A percentile compares a stretch with the other conserved stretches of the same genome.
Evolutionary conservation across 2,888 invertebrate genomes (phyloP).

Genomic region (Heterodera filipjevi): DNA sequence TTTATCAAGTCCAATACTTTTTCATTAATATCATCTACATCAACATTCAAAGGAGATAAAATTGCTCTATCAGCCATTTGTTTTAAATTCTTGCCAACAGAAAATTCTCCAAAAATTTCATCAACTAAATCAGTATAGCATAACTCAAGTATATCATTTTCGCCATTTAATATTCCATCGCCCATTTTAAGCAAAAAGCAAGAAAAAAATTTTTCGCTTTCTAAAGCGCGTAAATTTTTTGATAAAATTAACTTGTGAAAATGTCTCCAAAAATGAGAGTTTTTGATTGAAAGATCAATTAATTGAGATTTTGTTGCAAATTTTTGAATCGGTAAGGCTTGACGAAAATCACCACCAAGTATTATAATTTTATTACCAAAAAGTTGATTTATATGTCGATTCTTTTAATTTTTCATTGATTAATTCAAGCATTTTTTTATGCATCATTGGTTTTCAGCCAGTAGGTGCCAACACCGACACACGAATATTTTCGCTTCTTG

Average conservation of each 20-base stretch:
- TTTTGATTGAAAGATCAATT: constrained; percentile 26
- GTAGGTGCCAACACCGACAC: constrained; percentile 67
- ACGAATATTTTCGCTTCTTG: constrained; percentile 61
- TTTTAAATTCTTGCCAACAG: neutral
- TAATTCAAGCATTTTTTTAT: constrained; percentile 29
- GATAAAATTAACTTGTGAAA: constrained; percentile 18
- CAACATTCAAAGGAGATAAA: constrained; percentile 4
- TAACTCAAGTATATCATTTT: constrained; percentile 5
- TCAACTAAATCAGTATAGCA: constrained; percentile 1
- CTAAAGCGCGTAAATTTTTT: constrained; percentile 27
- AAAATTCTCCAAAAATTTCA: constrained; percentile 24
- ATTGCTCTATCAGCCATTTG: neutral
- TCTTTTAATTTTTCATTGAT: constrained; percentile 35
- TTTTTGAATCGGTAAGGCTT: constrained; percentile 38
- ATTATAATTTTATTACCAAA: constrained; percentile 42
- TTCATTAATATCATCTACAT: constrained; percentile 7
- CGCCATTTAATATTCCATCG: constrained; percentile 19
- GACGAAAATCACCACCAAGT: constrained; percentile 46
- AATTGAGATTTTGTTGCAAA: constrained; percentile 20
- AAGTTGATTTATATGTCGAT: constrained; percentile 27
- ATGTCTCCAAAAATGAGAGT: constrained; percentile 18
- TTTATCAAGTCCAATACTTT: neutral
- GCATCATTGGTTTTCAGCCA: constrained; percentile 57
- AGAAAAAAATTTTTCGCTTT: constrained; percentile 16
- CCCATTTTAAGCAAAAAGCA: constrained; percentile 27